Conservation (phyloP, 1,140 invertebrate species). For the Heliconius hermathena region DNA sequence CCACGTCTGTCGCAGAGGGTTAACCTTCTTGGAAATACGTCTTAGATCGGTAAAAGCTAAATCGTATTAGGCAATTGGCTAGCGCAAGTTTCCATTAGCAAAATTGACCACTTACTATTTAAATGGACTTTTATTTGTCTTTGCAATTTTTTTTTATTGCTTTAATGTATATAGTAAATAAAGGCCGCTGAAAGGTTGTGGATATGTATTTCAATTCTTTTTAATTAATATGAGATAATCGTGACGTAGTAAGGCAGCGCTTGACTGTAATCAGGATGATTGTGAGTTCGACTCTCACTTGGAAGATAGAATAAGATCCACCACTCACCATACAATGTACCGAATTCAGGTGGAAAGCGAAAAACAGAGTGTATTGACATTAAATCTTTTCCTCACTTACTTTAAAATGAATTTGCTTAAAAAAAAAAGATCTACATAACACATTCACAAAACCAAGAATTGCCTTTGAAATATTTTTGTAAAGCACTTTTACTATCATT, state of each 20-base stretch:
- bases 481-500: background rate
- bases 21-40: background rate
- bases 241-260: too few species aligned
- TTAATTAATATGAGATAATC: too few species aligned
- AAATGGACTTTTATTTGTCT: slow-evolving; percentile 1
- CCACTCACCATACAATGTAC: too few species aligned
- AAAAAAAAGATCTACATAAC: background rate
- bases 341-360: too few species aligned
- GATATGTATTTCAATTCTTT: background rate
- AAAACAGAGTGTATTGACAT: too few species aligned
- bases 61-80: slow-evolving; percentile 9
- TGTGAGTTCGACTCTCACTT: too few species aligned
- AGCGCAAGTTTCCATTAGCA: slow-evolving; percentile 14
- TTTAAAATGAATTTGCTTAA: background rate
- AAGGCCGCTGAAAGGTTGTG: background rate
- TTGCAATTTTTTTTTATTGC: background rate
- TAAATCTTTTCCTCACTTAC: too few species aligned
- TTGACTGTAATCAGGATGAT: too few species aligned
- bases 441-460: background rate
- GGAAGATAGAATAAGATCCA: too few species aligned
- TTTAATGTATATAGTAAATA: background rate
- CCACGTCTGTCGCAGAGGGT: too few species aligned
- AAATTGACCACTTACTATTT: slow-evolving; percentile 23
- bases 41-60: background rate
- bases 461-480: background rate